phyloP scores from a whole-genome alignment of 2,113 vertebrate species.

The Leptobrachium leishanense region DNA sequence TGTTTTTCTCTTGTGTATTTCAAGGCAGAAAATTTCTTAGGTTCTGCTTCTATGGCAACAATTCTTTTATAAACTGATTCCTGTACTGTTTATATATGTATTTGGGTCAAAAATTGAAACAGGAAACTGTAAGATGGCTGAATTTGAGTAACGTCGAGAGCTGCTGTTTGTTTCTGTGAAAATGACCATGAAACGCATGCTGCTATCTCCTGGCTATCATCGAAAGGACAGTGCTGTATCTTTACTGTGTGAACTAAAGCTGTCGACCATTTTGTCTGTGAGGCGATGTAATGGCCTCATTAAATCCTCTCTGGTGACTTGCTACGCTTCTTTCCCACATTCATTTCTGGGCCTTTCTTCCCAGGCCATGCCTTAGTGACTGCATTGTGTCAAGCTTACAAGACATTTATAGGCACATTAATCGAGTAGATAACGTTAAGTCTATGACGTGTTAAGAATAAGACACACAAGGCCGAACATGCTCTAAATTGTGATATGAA shows the following conservation, averaged over 20 bases:
- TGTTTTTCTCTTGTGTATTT: neutral
- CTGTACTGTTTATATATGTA: conserved; percentile 15
- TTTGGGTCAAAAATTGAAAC: conserved; percentile 35
- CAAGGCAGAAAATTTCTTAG: neutral
- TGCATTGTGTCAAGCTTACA: neutral
- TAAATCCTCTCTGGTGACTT: neutral
- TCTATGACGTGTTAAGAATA: neutral
- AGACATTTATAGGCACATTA: neutral
- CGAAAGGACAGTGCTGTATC: neutral
- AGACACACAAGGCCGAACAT: no score
- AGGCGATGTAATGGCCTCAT: conserved; percentile 19
- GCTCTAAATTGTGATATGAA: no score
- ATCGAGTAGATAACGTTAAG: neutral
- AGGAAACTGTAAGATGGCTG: conserved; percentile 1
- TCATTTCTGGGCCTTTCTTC: conserved; percentile 15
- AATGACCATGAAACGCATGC: neutral
- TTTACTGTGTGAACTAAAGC: neutral
- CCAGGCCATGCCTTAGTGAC: conserved; percentile 3
- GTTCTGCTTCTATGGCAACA: conserved; percentile 26
- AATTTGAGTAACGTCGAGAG: neutral
- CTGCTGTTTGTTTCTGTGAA: conserved; percentile 1
- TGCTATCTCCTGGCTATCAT: neutral
- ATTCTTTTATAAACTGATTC: neutral
- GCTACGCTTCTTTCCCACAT: neutral
- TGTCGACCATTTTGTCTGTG: conserved; percentile 32